A percentile compares a stretch with the other conserved stretches of the same genome.
Conservation (phyloP, 1,140 invertebrate species). For the Acromyrmex echinatior region DNA sequence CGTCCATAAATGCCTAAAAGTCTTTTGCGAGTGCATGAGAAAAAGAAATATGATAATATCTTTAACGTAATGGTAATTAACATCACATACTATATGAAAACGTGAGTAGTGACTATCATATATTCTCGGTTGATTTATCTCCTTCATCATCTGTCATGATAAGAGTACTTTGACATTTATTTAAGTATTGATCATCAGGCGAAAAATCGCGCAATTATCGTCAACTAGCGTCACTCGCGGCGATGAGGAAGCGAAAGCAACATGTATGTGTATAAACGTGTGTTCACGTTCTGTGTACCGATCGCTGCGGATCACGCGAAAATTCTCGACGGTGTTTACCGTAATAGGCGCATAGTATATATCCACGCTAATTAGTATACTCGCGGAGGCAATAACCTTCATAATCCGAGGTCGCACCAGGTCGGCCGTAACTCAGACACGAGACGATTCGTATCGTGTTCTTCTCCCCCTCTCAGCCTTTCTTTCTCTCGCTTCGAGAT, state of each 20-base stretch:
- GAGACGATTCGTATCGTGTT: constrained; percentile 75
- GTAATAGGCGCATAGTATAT: constrained; percentile 70
- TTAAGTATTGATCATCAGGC: background rate
- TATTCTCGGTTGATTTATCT: background rate
- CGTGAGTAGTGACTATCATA: background rate
- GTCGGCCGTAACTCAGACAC: constrained; percentile 75
- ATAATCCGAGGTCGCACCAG: constrained; percentile 76
- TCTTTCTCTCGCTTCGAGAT: background rate
- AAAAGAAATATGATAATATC: constrained; percentile 1
- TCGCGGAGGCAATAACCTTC: constrained; percentile 74
- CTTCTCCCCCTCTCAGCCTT: constrained; percentile 3
- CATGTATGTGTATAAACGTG: background rate
- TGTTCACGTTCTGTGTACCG: constrained; percentile 22
- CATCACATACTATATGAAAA: constrained; percentile 25
- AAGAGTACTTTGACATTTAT: background rate
- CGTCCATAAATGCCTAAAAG: background rate
- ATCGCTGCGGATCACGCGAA: constrained; percentile 69
- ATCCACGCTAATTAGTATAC: constrained; percentile 77
- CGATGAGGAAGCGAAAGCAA: background rate
- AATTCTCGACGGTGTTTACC: constrained; percentile 67
- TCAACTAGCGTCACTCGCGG: background rate
- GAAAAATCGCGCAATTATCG: constrained; percentile 22
- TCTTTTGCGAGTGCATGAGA: background rate
- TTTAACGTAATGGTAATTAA: constrained; percentile 17
- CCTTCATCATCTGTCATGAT: background rate